Evolutionary conservation across 1,140 invertebrate genomes (phyloP).

Genomic region (Aphidius ervi): DNA sequence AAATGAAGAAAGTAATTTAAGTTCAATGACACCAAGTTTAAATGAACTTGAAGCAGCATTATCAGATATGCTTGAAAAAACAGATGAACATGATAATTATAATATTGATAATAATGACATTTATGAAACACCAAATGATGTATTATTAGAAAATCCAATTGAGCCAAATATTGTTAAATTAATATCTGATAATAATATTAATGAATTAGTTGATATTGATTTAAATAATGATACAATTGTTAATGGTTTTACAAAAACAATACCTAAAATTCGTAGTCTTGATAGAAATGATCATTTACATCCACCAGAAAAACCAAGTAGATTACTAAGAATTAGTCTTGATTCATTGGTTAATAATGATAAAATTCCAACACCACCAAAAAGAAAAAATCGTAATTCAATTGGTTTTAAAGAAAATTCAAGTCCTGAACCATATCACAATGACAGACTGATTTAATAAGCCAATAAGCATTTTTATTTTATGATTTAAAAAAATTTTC

Average conservation of each 20-base stretch:
- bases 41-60: conserved; percentile 47
- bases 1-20: conserved; percentile 39
- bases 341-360: conserved; percentile 24
- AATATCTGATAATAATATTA: conserved; percentile 17
- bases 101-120: conserved; percentile 5
- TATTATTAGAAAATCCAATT: conserved; percentile 25
- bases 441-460: conserved; percentile 45
- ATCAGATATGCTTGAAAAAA: conserved; percentile 47
- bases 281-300: conserved; percentile 11
- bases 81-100: conserved; percentile 28
- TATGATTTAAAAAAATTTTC: no score
- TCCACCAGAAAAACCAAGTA: conserved; percentile 41
- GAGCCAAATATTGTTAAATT: conserved; percentile 34
- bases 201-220: conserved; percentile 31
- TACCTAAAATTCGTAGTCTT: no score
- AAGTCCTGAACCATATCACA: conserved; percentile 19
- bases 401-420: conserved; percentile 16
- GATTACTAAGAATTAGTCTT: conserved; percentile 31
- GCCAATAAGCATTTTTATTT: neutral
- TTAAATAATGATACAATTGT: conserved; percentile 17
- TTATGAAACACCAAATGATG: neutral
- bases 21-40: conserved; percentile 50
- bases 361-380: conserved; percentile 41
- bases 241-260: conserved; percentile 11
- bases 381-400: conserved; percentile 36